Evolutionary conservation across 2,888 invertebrate genomes (phyloP).

Genomic region (Dioctria rufipes): DNA sequence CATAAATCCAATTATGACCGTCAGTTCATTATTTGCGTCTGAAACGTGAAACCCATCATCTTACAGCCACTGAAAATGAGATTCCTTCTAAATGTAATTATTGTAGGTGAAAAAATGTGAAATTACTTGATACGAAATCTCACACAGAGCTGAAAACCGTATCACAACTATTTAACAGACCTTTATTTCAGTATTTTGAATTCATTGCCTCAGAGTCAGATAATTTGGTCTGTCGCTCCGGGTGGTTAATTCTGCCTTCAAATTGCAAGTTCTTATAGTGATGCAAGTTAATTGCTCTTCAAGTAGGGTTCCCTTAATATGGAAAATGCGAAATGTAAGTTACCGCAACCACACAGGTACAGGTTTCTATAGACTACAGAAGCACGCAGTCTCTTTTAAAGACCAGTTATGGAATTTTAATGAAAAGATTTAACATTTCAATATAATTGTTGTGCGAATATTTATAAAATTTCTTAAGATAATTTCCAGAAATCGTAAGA

Average conservation of each 20-base stretch:
- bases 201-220: background rate
- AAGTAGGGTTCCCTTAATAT: slow-evolving; percentile 1
- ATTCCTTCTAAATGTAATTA: background rate
- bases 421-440: slow-evolving; percentile 44
- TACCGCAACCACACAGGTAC: background rate
- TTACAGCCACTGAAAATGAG: background rate
- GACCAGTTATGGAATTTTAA: slow-evolving; percentile 39
- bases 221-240: slow-evolving; percentile 35
- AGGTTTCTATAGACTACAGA: background rate
- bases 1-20: too few species aligned
- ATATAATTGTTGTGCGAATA: slow-evolving; percentile 39
- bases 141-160: background rate
- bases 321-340: slow-evolving; percentile 8
- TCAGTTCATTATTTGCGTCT: background rate
- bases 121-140: background rate
- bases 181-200: slow-evolving; percentile 9
- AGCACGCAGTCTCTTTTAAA: background rate
- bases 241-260: slow-evolving; percentile 32
- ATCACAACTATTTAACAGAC: slow-evolving; percentile 7
- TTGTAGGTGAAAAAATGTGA: background rate
- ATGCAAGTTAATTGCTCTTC: slow-evolving; percentile 28
- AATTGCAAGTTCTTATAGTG: slow-evolving; percentile 18
- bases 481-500: background rate
- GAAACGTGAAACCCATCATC: background rate
- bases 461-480: slow-evolving; percentile 32